Evolutionary conservation across 2,797 vertebrate genomes (phyloP).

Genomic region (Rhabdomys pumilio): DNA sequence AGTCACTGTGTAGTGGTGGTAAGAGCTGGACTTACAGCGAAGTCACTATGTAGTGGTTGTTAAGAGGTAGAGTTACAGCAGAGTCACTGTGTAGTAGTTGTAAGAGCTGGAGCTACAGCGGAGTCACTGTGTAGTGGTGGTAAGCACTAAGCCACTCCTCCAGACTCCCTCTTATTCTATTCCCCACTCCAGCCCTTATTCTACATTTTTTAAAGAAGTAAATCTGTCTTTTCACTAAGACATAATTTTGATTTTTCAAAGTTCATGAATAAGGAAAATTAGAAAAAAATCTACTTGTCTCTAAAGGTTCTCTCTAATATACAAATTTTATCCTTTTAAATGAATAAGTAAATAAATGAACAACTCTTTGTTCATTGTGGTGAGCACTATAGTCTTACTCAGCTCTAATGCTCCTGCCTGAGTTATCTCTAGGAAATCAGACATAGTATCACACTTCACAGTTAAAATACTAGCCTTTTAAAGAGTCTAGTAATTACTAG

Average conservation of each 20-base stretch:
- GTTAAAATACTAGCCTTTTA: conserved; percentile 13
- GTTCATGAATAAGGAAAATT: background rate
- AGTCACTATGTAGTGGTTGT: background rate
- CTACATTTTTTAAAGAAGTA: background rate
- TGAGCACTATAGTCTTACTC: background rate
- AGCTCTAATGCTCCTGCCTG: background rate
- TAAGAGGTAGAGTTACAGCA: too few species aligned
- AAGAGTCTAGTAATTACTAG: background rate
- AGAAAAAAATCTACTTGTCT: background rate
- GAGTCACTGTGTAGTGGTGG: background rate
- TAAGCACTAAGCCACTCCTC: background rate
- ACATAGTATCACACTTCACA: background rate
- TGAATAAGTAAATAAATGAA: background rate
- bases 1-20: background rate
- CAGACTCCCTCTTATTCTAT: background rate
- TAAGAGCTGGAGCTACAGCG: background rate
- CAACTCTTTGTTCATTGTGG: background rate
- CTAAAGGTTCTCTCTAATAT: background rate
- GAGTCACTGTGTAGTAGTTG: too few species aligned
- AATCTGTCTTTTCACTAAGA: background rate
- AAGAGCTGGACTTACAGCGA: background rate
- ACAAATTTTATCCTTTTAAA: background rate
- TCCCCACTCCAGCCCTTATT: background rate
- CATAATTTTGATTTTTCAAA: background rate
- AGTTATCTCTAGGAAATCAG: background rate